These are phyloP conservation scores for Limonius californicus DNA, from an alignment of 1,140 invertebrate species.

Conservation along the genomic window DNA sequence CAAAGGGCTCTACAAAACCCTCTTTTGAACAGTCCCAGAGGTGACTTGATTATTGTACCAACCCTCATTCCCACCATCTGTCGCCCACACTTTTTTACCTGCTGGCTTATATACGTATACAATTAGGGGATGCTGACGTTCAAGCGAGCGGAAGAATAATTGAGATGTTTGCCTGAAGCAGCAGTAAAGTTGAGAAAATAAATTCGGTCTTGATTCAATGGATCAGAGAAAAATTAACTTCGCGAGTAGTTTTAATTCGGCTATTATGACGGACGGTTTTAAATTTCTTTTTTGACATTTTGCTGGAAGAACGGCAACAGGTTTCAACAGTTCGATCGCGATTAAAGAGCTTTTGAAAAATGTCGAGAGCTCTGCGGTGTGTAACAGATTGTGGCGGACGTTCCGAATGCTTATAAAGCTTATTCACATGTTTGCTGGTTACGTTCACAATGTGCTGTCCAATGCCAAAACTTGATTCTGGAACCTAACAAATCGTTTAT, in stretches of 20 bases:
- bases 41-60: constrained; percentile 23
- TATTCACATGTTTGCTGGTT: constrained; percentile 7
- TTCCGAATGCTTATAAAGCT: constrained; percentile 16
- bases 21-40: constrained; percentile 21
- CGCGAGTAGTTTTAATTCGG: too few species aligned
- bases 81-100: constrained; percentile 18
- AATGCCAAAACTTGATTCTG: neutral
- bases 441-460: constrained; percentile 1
- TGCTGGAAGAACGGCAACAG: constrained; percentile 29
- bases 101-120: neutral
- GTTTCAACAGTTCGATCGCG: constrained; percentile 37
- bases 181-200: too few species aligned
- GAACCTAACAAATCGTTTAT: too few species aligned
- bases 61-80: constrained; percentile 22
- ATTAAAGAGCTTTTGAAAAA: constrained; percentile 43
- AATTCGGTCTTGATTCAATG: too few species aligned
- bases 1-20: constrained; percentile 19
- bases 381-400: constrained; percentile 40
- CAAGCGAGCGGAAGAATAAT: too few species aligned
- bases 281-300: constrained; percentile 3
- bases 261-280: too few species aligned
- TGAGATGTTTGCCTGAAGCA: too few species aligned
- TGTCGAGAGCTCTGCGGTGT: constrained; percentile 39
- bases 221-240: neutral
- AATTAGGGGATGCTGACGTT: too few species aligned